These are phyloP conservation scores for Acipenser oxyrinchus DNA, from an alignment of 2,797 vertebrate genomes.

Conservation along the genomic window DNA sequence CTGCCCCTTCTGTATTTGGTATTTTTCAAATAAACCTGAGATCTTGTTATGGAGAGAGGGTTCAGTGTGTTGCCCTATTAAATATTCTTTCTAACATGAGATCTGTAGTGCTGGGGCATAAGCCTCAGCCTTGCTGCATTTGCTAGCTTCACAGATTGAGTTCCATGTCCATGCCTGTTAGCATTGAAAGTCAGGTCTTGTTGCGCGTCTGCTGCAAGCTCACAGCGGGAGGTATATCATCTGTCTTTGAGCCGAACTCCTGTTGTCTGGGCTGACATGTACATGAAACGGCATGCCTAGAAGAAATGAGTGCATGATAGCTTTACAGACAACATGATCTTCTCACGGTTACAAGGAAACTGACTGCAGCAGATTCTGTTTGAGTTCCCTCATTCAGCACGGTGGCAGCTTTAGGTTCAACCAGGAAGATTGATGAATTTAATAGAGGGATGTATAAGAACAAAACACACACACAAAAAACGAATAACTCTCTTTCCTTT, in stretches of 20 bases:
- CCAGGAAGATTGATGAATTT: background rate
- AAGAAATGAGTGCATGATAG: constrained; percentile 44
- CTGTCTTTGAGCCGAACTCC: constrained; percentile 31
- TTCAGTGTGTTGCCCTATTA: background rate
- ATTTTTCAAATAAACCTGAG: no score
- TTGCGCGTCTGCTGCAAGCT: constrained; percentile 37
- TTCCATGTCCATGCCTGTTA: constrained; percentile 40
- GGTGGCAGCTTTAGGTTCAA: background rate
- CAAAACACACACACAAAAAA: no score
- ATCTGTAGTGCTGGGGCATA: background rate
- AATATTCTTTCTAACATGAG: background rate
- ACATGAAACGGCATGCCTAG: constrained; percentile 42
- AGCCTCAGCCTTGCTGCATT: constrained; percentile 30
- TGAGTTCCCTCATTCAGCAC: background rate
- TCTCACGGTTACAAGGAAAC: constrained; percentile 35
- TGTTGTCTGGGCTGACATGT: constrained; percentile 38
- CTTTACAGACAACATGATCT: constrained; percentile 36
- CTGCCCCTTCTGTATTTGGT: no score
- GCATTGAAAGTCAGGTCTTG: constrained; percentile 47
- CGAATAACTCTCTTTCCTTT: no score
- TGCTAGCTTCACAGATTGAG: constrained; percentile 35
- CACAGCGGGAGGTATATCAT: constrained; percentile 36
- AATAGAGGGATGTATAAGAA: no score
- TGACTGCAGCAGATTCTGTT: constrained; percentile 24
- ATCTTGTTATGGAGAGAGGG: no score